These are phyloP conservation scores for Antechinus flavipes DNA, from an alignment of 2,113 vertebrate genomes.

Conservation along the genomic window DNA sequence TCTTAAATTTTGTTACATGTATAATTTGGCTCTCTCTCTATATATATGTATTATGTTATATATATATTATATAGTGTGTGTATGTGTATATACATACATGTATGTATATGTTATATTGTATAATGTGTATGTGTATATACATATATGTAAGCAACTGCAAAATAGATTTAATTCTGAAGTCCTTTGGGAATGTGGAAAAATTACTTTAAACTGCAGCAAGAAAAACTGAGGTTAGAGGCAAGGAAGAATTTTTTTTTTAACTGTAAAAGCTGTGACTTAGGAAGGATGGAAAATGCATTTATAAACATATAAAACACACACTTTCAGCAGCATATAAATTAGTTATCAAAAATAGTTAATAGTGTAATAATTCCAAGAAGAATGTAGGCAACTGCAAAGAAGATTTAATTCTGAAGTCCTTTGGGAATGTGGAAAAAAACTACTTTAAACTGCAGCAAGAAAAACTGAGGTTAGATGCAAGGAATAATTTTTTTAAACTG, in stretches of 20 bases:
- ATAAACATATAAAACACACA: too few species aligned
- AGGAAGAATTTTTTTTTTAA: not conserved
- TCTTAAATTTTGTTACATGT: not conserved
- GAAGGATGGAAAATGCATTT: not conserved
- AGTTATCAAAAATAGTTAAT: too few species aligned
- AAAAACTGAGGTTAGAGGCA: not conserved
- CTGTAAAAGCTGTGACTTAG: conserved; percentile 6
- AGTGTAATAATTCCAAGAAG: too few species aligned
- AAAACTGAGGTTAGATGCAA: not conserved
- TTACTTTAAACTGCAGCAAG: not conserved
- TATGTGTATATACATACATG: too few species aligned
- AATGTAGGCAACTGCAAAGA: too few species aligned
- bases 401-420: not conserved
- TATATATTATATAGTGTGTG: too few species aligned
- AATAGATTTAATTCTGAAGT: not conserved
- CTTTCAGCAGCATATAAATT: too few species aligned
- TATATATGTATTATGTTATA: too few species aligned
- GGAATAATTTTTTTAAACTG: not conserved
- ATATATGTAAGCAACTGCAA: too few species aligned
- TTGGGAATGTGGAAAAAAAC: not conserved
- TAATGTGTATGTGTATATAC: too few species aligned
- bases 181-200: not conserved
- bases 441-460: not conserved
- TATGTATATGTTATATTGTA: too few species aligned
- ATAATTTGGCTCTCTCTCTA: not conserved